Evolutionary conservation across 2,888 invertebrate genomes (phyloP).

Genomic region (Stictocephala bisonia): DNA sequence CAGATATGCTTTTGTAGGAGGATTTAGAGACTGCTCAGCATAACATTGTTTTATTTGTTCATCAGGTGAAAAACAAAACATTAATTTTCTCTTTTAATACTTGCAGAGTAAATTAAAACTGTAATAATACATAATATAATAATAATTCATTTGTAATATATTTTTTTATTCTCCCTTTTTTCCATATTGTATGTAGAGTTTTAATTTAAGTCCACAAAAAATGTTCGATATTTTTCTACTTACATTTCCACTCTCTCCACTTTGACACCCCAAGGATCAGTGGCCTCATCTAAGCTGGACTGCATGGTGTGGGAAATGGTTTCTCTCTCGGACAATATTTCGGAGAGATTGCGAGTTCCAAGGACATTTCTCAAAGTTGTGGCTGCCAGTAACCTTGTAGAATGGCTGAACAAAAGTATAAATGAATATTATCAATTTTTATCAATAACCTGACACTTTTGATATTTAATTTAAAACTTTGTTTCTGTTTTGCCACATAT

Average conservation of each 20-base stretch:
- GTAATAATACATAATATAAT: too few species aligned
- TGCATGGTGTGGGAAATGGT: constrained; percentile 93
- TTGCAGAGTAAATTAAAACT: too few species aligned
- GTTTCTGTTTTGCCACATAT: neutral
- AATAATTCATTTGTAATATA: neutral
- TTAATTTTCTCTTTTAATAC: too few species aligned
- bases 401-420: constrained; percentile 73
- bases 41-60: too few species aligned
- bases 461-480: neutral
- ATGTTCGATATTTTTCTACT: constrained; percentile 62
- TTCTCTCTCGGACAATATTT: constrained; percentile 91
- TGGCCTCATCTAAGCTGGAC: constrained; percentile 83
- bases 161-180: neutral
- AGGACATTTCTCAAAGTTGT: constrained; percentile 90
- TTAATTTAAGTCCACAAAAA: neutral
- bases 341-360: constrained; percentile 91
- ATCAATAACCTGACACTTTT: neutral
- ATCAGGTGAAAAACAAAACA: too few species aligned
- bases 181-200: neutral
- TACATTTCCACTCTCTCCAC: constrained; percentile 96
- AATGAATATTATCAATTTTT: constrained; percentile 2
- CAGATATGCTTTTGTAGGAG: too few species aligned
- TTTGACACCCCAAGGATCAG: constrained; percentile 93
- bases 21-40: too few species aligned
- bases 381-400: constrained; percentile 83